Evolutionary conservation across 1,140 invertebrate genomes (phyloP), one percentile per base, ranked within the genome.

Genomic region (Halyomorpha halys): DNA sequence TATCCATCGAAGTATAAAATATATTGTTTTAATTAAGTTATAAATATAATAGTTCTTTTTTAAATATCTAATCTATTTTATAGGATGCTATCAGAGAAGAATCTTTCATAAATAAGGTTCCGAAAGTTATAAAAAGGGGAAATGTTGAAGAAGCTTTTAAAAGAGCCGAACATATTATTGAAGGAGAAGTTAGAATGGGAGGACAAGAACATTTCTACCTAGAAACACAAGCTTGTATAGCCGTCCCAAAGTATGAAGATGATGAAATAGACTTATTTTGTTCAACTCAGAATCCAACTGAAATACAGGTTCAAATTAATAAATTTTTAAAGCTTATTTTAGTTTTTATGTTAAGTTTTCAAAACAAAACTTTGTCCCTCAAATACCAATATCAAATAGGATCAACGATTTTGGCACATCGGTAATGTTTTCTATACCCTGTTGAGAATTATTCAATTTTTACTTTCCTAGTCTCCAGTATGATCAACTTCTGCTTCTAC

Each of bases 121-220:
- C 81, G 2, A 76, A 75, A 60, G 72, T 71, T 11, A 73, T 86
- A 8, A 72, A 66, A 51, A 83, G 82, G 69, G 92, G 93, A 0
- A 81, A 94, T 74, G 71, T 84, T 0, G 73, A 75, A n/a, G 72
- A 80, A 67, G 87, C 78, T 0, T 85, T 95, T 64, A 68, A 74
- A 30, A 74, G 71, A 19, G 59, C 47, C 11, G 59, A 67, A 45
- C 83, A 2, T 71, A 74, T 39, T 72, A 80, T 68, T 86, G 83
- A 87, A 75, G 89, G 91, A 13, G 83, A 86, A 72, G 78, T 90
- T 49, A 81, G 85, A 67, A 86, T 88, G 69, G 91, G 91, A 49
- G 93, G 91, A 0, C 95, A 98, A 75, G 94, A 97, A 75, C 95
- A 98, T 75, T 98, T 98, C 77, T 98, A 98, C 76, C 75, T 98